Evolutionary conservation across 1,140 invertebrate genomes (phyloP).

Genomic region (Limonius californicus): DNA sequence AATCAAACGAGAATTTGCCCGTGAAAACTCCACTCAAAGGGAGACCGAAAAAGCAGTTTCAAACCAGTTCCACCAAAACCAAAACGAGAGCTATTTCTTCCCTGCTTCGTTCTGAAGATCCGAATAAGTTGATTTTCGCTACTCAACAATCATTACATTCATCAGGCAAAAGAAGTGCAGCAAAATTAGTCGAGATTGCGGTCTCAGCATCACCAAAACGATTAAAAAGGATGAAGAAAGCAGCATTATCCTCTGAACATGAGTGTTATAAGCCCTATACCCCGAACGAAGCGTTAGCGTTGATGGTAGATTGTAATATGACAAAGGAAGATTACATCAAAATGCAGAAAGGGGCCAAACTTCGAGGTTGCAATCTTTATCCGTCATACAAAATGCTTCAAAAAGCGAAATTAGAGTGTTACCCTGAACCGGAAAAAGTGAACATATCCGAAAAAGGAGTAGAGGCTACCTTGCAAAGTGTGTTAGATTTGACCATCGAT

Average conservation of each 20-base stretch:
- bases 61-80: neutral
- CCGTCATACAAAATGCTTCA: neutral
- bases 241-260: too few species aligned
- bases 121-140: neutral
- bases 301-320: neutral
- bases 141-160: neutral
- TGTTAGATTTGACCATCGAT: neutral
- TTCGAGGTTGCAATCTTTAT: neutral
- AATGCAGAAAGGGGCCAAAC: neutral
- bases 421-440: too few species aligned
- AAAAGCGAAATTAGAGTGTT: neutral
- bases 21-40: too few species aligned
- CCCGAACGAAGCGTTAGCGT: neutral
- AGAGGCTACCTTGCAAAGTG: neutral
- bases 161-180: constrained; percentile 4
- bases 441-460: neutral
- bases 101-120: neutral
- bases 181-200: constrained; percentile 7
- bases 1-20: too few species aligned
- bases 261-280: neutral
- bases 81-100: neutral
- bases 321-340: neutral
- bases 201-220: neutral
- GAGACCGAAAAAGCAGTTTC: neutral
- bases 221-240: constrained; percentile 11